Base-by-base conservation (phyloP, 2,888 invertebrate species). In the Dolichomitus sp. region DNA sequence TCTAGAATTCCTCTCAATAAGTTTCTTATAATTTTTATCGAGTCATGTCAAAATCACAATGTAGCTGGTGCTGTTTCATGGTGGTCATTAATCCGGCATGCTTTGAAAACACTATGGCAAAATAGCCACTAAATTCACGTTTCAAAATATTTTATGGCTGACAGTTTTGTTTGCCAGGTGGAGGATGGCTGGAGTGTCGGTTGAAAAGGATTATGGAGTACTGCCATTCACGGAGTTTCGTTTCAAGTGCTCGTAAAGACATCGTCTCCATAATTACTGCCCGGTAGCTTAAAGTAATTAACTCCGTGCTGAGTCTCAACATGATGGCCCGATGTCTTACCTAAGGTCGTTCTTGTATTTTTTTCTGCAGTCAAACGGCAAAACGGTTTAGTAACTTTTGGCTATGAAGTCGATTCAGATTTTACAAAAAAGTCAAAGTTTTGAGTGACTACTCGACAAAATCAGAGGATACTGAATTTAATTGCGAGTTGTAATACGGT, bases 251-350 rank as follows among this genome's bases (percentile, higher is more conserved):
- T 83, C 79, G 77, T 75, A 83, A 85, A 83, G 80, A 81, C 77
- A 59, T 50, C 27, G 30, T 54, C 80, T 81, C 84, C 76, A 84
- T 86, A 88, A 88, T 86, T 79, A 84, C 80, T 79, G 33, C 59
- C 77, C 72, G 77, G 65, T 74, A 66, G 80, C 81, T 82, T 80
- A 70, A 74, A 81, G 81, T 81, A 87, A 87, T 87, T 87, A 85
- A 85, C 48, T 66, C 30, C n/a, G n/a, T n/a, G 12, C 0, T 4
- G 42, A 63, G 65, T 5, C 6, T 65, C 45, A 27, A 4, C 7
- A 14, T 65, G 7, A 45, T 45, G 23, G 9, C n/a, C 2, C 45
- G n/a, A 48, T 30, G 27, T 27, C 45, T 45, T 65, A 45, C n/a
- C 40, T 9, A 30, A 48, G 9, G 42, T 45, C 48, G n/a, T 14